Evolutionary conservation across 2,113 vertebrate genomes (phyloP).

Genomic region (Turdus rufiventris): DNA sequence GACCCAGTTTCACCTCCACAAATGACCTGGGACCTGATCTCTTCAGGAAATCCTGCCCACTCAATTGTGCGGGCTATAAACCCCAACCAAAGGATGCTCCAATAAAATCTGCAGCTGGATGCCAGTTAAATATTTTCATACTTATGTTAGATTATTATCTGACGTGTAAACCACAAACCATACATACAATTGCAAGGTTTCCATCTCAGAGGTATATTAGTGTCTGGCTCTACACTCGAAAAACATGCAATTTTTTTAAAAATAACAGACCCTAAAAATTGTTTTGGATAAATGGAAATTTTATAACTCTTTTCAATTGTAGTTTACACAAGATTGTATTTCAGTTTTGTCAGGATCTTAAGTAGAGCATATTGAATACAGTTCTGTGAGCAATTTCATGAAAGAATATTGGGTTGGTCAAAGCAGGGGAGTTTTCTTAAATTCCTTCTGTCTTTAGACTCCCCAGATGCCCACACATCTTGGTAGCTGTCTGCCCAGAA

Average conservation of each 20-base stretch:
- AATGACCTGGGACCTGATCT: not conserved
- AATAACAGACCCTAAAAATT: conserved; percentile 1
- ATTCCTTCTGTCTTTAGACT: not conserved
- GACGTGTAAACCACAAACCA: conserved; percentile 15
- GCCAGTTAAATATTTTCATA: not conserved
- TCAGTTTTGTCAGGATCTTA: not conserved
- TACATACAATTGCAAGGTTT: not conserved
- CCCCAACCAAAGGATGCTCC: not conserved
- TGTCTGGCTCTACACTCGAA: not conserved
- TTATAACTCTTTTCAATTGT: not conserved
- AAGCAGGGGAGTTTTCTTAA: not conserved
- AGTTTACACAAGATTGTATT: conserved; percentile 17
- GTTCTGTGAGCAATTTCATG: not conserved
- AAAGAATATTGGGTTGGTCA: not conserved
- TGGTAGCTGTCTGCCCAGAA: not conserved
- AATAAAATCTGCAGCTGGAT: not conserved
- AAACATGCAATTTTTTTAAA: not conserved
- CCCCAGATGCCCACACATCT: not conserved
- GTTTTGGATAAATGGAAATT: conserved; percentile 1
- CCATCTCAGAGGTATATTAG: not conserved
- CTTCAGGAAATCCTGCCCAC: conserved; percentile 4
- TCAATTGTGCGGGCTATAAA: not conserved
- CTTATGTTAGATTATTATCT: conserved; percentile 11
- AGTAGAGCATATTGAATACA: not conserved
- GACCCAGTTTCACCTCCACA: not conserved